phyloP scores from a whole-genome alignment of 2,797 vertebrate genomes.

The Podarcis lilfordi region DNA sequence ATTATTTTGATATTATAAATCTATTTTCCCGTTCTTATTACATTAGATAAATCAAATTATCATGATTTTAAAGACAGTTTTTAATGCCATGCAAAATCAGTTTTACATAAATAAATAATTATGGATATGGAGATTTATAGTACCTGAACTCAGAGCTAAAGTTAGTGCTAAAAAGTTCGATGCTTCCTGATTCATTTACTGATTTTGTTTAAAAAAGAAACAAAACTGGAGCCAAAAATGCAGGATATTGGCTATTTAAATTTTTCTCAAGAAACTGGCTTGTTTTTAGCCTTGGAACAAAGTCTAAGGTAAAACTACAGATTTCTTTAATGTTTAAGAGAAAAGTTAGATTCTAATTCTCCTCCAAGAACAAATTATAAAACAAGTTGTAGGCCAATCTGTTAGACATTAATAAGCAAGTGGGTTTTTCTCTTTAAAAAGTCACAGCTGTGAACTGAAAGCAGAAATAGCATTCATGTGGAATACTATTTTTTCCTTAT shows the following conservation, averaged over 20 bases:
- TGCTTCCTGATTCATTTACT: neutral
- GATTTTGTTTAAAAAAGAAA: slow-evolving; percentile 21
- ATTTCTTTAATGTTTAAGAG: neutral
- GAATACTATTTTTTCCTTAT: neutral
- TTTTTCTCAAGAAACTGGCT: slow-evolving; percentile 16
- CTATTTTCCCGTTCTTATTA: neutral
- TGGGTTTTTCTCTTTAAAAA: neutral
- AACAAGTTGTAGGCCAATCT: neutral
- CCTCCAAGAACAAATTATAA: neutral
- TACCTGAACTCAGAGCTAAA: slow-evolving; percentile 41
- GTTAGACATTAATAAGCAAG: slow-evolving; percentile 28
- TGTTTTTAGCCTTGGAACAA: neutral
- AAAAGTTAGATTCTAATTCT: neutral
- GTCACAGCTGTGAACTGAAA: slow-evolving; percentile 36
- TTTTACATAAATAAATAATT: slow-evolving; percentile 36
- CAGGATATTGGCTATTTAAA: neutral
- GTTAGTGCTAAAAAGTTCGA: slow-evolving; percentile 31
- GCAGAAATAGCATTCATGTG: neutral
- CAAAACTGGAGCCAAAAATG: slow-evolving; percentile 6
- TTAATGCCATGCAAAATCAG: neutral
- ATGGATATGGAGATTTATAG: slow-evolving; percentile 29
- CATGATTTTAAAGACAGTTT: neutral
- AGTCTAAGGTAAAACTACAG: slow-evolving; percentile 16
- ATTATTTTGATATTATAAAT: neutral
- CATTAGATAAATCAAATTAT: neutral